Evolutionary conservation across 2,888 invertebrate genomes (phyloP).

Genomic region (Eurois occulta): DNA sequence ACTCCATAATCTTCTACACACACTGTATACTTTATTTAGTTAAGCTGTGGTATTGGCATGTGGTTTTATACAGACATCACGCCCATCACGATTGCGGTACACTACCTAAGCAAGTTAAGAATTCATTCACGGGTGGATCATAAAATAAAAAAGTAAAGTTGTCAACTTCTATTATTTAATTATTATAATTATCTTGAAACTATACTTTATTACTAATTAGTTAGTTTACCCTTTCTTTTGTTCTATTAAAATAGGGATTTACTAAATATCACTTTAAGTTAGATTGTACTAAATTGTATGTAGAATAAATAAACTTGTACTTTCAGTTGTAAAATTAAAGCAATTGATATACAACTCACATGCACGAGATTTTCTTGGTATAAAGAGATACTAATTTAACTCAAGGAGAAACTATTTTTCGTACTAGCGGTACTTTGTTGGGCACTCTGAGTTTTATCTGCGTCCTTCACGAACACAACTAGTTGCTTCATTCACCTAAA

Average conservation of each 20-base stretch:
- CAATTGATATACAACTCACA: conserved; percentile 13
- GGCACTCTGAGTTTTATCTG: conserved; percentile 41
- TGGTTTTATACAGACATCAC: neutral
- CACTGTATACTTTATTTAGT: conserved; percentile 2
- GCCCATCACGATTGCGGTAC: neutral
- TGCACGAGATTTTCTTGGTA: conserved; percentile 6
- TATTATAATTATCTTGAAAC: no score
- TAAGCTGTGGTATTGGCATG: neutral
- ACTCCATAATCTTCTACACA: neutral
- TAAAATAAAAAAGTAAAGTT: neutral
- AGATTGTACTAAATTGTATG: neutral
- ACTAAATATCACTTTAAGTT: neutral
- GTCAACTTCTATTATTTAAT: neutral
- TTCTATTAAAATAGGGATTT: no score
- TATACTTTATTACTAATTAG: no score
- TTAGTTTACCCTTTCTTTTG: no score
- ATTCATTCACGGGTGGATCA: neutral
- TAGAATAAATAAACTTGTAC: conserved; percentile 14
- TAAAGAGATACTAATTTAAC: conserved; percentile 29
- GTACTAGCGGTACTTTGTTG: conserved; percentile 31
- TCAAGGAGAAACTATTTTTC: conserved; percentile 37
- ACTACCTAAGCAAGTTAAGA: neutral
- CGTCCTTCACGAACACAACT: conserved; percentile 43
- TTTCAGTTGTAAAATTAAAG: conserved; percentile 3
- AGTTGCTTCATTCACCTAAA: conserved; percentile 41